phyloP scores from a whole-genome alignment of 2,888 invertebrate genomes.

The Oligia fasciuncula region DNA sequence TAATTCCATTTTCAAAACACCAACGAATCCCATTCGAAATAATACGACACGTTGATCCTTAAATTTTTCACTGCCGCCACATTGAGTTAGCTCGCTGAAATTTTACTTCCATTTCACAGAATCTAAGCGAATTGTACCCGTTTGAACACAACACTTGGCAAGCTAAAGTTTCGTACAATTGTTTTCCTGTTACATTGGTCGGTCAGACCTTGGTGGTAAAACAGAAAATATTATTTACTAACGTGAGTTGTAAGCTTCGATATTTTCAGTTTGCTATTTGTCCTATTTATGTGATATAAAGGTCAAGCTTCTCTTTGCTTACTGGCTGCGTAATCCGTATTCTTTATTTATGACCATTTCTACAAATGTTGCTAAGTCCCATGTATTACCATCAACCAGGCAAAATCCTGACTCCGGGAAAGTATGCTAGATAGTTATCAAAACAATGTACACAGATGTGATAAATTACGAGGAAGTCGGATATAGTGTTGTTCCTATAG shows the following conservation, averaged over 20 bases:
- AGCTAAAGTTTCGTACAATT: slow-evolving; percentile 31
- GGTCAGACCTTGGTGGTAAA: neutral
- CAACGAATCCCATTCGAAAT: neutral
- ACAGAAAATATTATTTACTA: slow-evolving; percentile 17
- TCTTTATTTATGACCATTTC: neutral
- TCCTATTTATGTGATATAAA: neutral
- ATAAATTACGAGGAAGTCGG: neutral
- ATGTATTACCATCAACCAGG: neutral
- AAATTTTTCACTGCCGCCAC: slow-evolving; percentile 23
- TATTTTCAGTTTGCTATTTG: neutral
- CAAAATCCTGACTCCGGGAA: neutral
- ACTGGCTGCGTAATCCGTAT: neutral
- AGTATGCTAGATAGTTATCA: neutral
- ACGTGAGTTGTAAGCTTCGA: neutral
- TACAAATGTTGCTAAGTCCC: neutral
- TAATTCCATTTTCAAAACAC: neutral
- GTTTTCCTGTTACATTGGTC: slow-evolving; percentile 21
- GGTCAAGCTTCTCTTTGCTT: neutral
- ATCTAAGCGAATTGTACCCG: neutral
- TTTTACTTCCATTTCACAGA: slow-evolving; percentile 17
- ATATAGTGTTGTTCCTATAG: neutral
- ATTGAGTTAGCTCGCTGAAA: slow-evolving; percentile 12
- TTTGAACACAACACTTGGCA: slow-evolving; percentile 18
- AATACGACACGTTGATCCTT: slow-evolving; percentile 1
- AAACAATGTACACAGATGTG: neutral